A percentile compares a stretch with the other conserved stretches of the same genome.
Evolutionary conservation across 2,113 vertebrate genomes (phyloP).

Genomic region (Suncus etruscus): DNA sequence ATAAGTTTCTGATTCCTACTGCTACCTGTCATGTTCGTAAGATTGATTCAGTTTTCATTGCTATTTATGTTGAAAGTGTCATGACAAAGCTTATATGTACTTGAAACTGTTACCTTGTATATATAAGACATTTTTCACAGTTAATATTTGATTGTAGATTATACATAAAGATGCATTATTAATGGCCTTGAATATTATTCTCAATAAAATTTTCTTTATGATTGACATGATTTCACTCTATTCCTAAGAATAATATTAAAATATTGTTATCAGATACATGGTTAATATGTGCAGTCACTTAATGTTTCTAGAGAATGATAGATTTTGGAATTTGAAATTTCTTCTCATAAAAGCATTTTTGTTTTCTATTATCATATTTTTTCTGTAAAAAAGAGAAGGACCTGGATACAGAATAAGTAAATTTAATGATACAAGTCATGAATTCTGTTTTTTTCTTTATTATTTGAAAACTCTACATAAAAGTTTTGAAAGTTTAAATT

Average conservation of each 20-base stretch:
- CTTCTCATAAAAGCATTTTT: not conserved
- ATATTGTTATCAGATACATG: not conserved
- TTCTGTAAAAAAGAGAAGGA: not conserved
- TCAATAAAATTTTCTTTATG: not conserved
- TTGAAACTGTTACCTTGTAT: not conserved
- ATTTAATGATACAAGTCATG: too few relatives aligned
- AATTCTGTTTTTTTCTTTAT: not conserved
- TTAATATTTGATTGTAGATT: conserved; percentile 37
- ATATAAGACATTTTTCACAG: not conserved
- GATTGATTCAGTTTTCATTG: not conserved
- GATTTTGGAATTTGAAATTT: not conserved
- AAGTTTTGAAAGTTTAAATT: not conserved
- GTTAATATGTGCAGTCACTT: not conserved
- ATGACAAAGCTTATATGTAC: not conserved
- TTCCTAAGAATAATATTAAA: not conserved
- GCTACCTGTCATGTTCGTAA: conserved; percentile 14
- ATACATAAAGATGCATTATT: not conserved
- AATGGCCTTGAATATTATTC: not conserved
- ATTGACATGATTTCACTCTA: not conserved
- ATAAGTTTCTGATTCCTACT: conserved; percentile 54
- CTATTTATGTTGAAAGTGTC: not conserved
- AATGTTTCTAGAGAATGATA: not conserved
- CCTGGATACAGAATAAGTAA: not conserved
- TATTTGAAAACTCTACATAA: not conserved
- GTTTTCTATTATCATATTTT: not conserved